Evolutionary conservation across 2,888 invertebrate species (phyloP).

Genomic region (Parochlus steinenii): DNA sequence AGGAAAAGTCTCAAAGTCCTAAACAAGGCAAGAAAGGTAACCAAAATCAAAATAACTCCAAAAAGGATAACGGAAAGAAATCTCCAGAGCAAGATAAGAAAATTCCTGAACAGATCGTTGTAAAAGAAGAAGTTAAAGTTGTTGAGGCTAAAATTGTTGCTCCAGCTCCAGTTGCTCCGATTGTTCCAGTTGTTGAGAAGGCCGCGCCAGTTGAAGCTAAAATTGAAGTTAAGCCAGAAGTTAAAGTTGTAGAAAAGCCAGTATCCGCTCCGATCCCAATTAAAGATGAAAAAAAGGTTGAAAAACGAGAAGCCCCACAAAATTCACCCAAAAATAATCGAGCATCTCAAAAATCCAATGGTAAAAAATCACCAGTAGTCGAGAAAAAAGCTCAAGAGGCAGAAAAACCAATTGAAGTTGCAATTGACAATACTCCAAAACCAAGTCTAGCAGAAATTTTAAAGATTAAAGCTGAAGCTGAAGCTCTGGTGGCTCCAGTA

Average conservation of each 20-base stretch:
- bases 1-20: background rate
- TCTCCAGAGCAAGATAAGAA: background rate
- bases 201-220: background rate
- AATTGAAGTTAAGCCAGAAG: background rate
- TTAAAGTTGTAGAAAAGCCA: no score
- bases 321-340: background rate
- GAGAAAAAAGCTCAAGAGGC: background rate
- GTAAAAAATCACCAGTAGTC: background rate
- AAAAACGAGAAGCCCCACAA: slow-evolving; percentile 3
- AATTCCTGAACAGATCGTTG: background rate
- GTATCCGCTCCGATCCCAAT: background rate
- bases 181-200: no score
- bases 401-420: background rate
- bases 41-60: background rate
- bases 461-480: slow-evolving; percentile 7
- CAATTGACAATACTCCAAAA: no score
- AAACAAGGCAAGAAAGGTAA: background rate
- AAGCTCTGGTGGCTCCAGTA: no score
- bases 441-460: slow-evolving; percentile 10
- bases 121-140: background rate
- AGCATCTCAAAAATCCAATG: background rate
- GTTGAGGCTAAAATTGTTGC: background rate
- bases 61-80: background rate
- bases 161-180: no score
- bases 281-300: background rate